Evolutionary conservation across 1,140 invertebrate genomes (phyloP), one percentile per base, ranked within the genome.

Genomic region (Tetranychus cinnabarinus): DNA sequence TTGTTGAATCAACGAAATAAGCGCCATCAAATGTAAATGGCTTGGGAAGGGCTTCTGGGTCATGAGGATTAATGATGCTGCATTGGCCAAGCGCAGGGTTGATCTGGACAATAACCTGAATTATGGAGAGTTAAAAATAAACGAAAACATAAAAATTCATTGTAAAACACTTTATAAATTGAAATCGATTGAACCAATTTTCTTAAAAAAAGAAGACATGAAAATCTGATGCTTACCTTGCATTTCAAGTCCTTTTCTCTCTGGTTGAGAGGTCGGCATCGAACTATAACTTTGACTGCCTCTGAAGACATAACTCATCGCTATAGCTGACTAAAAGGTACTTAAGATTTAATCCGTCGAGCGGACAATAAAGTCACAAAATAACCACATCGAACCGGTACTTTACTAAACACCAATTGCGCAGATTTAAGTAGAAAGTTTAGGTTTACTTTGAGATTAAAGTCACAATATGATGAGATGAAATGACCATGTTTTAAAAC

Each of bases 231-330:
- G 56, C 61, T 72, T 72, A 83, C 83, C 71, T 83, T 78, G 71
- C 82, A 84, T 61, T 82, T 81, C 23, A 82, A 70, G 55, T 78
- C 76, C 60, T 77, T 78, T 74, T 88, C 86, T 65, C 82, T 75
- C 58, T 75, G 72, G 74, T 87, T 88, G 78, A 90, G n/a, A n/a
- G 89, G 89, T 42, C 89, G 81, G 77, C 88, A 93, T 74, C 88
- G 77, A 62, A 90, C 86, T 54, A 91, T 84, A 33, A 92, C 88
- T 76, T 86, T 87, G 33, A 92, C 88, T 64, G 83, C 79, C 75
- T 92, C 88, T 52, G 82, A 78, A 56, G 33, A 6, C 55, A 56
- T 56, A 15, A 52, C 15, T 42, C 39, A 42, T 42, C 10, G 5
- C 39, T 42, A 10, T 10, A 42, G 39, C 10, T 42, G 39, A 10